Evolutionary conservation across 2,113 vertebrate genomes (phyloP).

Genomic region (Silurus asotus): DNA sequence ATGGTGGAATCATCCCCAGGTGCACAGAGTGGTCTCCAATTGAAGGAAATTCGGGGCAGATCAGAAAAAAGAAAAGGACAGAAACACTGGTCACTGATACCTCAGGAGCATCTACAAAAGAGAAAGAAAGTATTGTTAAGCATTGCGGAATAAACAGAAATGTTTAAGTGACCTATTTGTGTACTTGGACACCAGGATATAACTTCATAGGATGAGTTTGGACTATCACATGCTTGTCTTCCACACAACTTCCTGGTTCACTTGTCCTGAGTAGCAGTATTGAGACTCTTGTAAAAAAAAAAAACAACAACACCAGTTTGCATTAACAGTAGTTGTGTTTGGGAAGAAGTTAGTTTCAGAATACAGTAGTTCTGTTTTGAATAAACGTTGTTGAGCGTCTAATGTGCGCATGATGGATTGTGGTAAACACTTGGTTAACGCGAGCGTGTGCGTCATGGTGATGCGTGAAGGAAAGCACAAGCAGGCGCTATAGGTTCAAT

Average conservation of each 20-base stretch:
- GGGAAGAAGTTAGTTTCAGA: background rate
- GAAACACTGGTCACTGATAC: too few relatives aligned
- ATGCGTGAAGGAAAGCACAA: conserved; percentile 49
- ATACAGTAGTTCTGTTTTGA: conserved; percentile 1
- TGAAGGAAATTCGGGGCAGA: too few relatives aligned
- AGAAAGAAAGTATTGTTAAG: too few relatives aligned
- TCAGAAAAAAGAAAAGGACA: too few relatives aligned
- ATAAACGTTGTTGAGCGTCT: conserved; percentile 5
- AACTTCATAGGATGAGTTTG: background rate
- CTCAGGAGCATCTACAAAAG: too few relatives aligned
- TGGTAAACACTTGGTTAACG: conserved; percentile 20
- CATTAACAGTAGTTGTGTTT: background rate
- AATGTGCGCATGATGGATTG: conserved; percentile 13
- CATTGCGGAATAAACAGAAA: too few relatives aligned
- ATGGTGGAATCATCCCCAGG: too few relatives aligned
- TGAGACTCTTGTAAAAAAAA: background rate
- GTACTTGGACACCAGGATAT: background rate
- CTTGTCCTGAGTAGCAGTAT: background rate
- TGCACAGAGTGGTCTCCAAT: too few relatives aligned
- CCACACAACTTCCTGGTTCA: background rate
- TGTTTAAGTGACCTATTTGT: background rate
- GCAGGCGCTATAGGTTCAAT: conserved; percentile 54
- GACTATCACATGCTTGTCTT: background rate
- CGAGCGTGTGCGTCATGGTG: conserved; percentile 50
- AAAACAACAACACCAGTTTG: background rate